Percentiles rank a stretch among this genome's conserved stretches.
These are phyloP conservation scores for Chionomys nivalis DNA, from an alignment of 2,113 vertebrate species.

Conservation along the genomic window DNA sequence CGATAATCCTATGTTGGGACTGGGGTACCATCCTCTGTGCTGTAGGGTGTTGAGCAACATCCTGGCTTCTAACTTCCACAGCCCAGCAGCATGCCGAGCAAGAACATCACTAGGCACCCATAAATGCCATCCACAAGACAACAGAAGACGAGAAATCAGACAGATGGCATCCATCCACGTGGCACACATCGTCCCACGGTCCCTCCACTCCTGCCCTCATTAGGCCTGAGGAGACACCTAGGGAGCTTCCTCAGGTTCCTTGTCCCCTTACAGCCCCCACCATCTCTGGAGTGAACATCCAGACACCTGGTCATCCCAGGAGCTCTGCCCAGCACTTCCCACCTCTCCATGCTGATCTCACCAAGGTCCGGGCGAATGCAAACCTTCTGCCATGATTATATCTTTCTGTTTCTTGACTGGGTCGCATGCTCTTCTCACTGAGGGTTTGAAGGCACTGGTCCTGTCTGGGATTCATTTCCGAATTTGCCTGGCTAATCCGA, in stretches of 20 bases:
- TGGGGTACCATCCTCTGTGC: neutral
- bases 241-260: neutral
- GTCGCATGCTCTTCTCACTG: neutral
- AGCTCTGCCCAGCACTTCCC: neutral
- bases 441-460: no score
- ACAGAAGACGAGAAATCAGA: neutral
- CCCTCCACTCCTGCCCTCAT: neutral
- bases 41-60: neutral
- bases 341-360: neutral
- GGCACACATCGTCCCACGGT: neutral
- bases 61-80: neutral
- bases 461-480: neutral
- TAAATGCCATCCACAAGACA: neutral
- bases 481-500: neutral
- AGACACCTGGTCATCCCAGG: neutral
- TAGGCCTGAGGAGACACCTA: neutral
- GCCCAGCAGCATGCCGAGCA: neutral
- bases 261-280: neutral
- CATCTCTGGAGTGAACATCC: neutral
- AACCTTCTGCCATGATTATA: neutral
- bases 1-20: neutral
- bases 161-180: neutral
- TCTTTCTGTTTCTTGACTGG: neutral
- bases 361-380: neutral
- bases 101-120: neutral